Conservation (phyloP, 2,797 vertebrate genomes). For the Scomberomorus guttatus region DNA sequence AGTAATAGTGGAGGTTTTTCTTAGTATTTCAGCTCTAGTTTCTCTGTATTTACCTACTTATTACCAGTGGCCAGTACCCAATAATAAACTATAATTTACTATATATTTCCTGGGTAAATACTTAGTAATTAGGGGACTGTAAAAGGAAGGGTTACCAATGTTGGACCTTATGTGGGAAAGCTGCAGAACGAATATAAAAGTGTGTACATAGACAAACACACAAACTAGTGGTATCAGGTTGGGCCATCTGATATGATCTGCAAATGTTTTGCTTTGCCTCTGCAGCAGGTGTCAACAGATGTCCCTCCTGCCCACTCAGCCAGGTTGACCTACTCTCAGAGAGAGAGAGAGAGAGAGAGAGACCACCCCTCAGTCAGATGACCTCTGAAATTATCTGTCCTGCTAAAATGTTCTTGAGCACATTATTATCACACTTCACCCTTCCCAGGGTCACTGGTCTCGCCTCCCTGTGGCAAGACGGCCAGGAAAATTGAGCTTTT, state of each 20-base stretch:
- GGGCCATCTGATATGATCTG: constrained; percentile 62
- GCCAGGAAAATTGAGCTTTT: constrained; percentile 25
- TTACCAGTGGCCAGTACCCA: too few relatives aligned
- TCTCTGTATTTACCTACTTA: too few relatives aligned
- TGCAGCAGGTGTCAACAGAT: constrained; percentile 75
- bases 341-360: constrained; percentile 1
- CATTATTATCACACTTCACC: constrained; percentile 13
- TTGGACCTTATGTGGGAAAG: neutral
- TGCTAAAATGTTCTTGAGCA: constrained; percentile 25
- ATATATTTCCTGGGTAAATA: too few relatives aligned
- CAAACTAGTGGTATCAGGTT: constrained; percentile 35
- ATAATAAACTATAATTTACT: too few relatives aligned
- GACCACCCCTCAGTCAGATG: constrained; percentile 36
- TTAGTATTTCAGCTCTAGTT: too few relatives aligned
- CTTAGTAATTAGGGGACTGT: too few relatives aligned
- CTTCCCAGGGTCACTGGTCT: neutral
- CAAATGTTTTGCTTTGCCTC: constrained; percentile 74
- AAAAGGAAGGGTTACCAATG: neutral
- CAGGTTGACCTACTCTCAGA: constrained; percentile 39
- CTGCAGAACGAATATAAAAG: neutral
- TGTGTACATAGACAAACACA: constrained; percentile 6
- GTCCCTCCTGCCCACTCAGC: constrained; percentile 32
- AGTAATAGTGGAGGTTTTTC: too few relatives aligned
- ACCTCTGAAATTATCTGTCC: constrained; percentile 34
- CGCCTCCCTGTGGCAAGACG: neutral